Evolutionary conservation across 2,888 invertebrate species (phyloP).

Genomic region (Hoplodrina ambigua): DNA sequence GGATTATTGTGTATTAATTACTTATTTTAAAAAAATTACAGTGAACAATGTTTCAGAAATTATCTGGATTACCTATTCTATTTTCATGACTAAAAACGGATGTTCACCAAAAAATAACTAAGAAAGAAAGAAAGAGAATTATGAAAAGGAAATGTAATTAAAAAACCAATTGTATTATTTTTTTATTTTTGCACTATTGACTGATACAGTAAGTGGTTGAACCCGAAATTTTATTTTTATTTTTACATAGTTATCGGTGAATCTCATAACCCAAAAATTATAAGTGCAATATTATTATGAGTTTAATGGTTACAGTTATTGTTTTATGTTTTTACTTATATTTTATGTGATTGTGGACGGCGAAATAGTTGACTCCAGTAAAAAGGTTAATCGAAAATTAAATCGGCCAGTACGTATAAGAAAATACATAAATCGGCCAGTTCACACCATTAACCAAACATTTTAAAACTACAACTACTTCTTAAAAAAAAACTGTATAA

Average conservation of each 20-base stretch:
- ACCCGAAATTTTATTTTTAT: slow-evolving; percentile 29
- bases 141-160: not conserved
- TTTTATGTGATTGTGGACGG: slow-evolving; percentile 22
- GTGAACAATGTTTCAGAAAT: slow-evolving; percentile 14
- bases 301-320: slow-evolving; percentile 11
- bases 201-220: slow-evolving; percentile 48
- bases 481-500: too few species aligned
- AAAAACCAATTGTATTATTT: not conserved
- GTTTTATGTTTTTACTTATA: slow-evolving; percentile 21
- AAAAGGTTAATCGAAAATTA: not conserved
- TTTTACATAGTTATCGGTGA: slow-evolving; percentile 43
- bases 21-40: slow-evolving; percentile 13
- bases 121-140: not conserved
- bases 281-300: slow-evolving; percentile 58
- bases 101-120: slow-evolving; percentile 13
- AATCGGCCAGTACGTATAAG: not conserved
- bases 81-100: not conserved
- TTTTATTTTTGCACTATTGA: slow-evolving; percentile 21
- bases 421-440: too few species aligned
- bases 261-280: slow-evolving; percentile 67
- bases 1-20: not conserved
- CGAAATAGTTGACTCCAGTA: slow-evolving; percentile 27
- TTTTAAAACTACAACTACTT: too few species aligned
- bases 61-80: not conserved
- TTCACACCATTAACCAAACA: too few species aligned